Conservation (phyloP, 2,888 invertebrate species). For the Pammene fasciana region DNA sequence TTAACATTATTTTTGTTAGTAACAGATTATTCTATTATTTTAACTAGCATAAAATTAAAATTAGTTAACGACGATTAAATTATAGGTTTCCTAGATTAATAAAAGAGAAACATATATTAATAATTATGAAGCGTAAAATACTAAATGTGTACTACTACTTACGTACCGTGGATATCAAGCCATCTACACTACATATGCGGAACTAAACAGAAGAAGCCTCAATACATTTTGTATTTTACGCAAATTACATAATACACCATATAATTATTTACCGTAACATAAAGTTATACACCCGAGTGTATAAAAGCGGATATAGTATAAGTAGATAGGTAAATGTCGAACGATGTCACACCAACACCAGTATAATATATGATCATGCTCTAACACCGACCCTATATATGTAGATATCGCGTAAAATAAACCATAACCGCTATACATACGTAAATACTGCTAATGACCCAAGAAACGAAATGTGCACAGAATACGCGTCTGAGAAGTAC, state of each 20-base stretch:
- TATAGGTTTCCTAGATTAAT: constrained; percentile 31
- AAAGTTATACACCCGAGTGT: constrained; percentile 24
- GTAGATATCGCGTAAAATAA: constrained; percentile 51
- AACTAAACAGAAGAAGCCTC: constrained; percentile 62
- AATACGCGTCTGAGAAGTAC: constrained; percentile 18
- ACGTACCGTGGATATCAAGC: constrained; percentile 46
- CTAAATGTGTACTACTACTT: constrained; percentile 55
- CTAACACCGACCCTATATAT: constrained; percentile 49
- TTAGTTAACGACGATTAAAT: constrained; percentile 55
- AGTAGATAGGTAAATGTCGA: constrained; percentile 44
- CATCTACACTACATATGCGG: constrained; percentile 62
- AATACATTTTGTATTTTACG: constrained; percentile 69
- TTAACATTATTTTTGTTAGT: constrained; percentile 50
- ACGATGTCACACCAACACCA: constrained; percentile 82
- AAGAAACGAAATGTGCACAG: constrained; percentile 41
- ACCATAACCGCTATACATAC: constrained; percentile 63
- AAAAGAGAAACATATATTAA: constrained; percentile 14
- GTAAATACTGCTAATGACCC: constrained; percentile 50
- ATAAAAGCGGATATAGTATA: constrained; percentile 30
- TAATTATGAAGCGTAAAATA: constrained; percentile 62
- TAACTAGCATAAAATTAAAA: constrained; percentile 67
- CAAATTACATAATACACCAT: constrained; percentile 53
- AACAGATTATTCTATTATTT: constrained; percentile 48
- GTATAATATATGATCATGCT: constrained; percentile 62
- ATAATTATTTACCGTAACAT: constrained; percentile 44